Base-by-base conservation (phyloP, 2,797 vertebrate species). In the Amniataba percoides region DNA sequence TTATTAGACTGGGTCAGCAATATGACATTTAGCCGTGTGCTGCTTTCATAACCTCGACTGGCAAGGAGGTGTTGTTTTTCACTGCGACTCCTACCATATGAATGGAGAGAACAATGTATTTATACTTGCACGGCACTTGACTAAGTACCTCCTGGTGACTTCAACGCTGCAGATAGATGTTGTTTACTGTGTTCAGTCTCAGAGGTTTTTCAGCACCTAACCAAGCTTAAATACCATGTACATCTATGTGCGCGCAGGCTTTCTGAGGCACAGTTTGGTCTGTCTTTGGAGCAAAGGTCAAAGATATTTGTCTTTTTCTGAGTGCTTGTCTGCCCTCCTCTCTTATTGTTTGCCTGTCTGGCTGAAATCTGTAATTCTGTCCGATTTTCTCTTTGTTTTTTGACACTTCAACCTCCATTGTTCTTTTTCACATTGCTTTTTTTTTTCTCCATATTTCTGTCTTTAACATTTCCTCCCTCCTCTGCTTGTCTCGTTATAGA, bases 401-500 rank as follows among this genome's bases (percentile, higher is more conserved):
- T 71, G 55, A 21, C 18, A 13, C n/a, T 58, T 3, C 34, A 10
- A 14, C 36, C 21, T 16, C 14, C 46, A 49, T 2, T 71, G 11
- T 64, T 46, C 3, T 36, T 55, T 71, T 56, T 60, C 10, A 0
- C 18, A 34, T 7, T 21, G 0, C 61, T 39, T 49, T 36, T 10
- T 2, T 46, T 3, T 39, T 34, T 25, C 13, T n/a, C n/a, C 3
- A 15, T n/a, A 25, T 0, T 0, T 23, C 8, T 43, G 51, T 61
- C 4, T 53, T 36, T 66, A 70, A 83, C n/a, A 49, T 72, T 64
- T 43, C 64, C 61, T 80, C 60, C 19, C 64, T 80, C 60, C 19
- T 64, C 42, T 34, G 64, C 53, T 57, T 65, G 18, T 80, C 42
- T 84, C 18, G 25, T 69, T 91, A 23, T 82, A 99, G 98, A 98